Evolutionary conservation across 2,888 invertebrate species (phyloP).

Genomic region (Panzeria rudis): DNA sequence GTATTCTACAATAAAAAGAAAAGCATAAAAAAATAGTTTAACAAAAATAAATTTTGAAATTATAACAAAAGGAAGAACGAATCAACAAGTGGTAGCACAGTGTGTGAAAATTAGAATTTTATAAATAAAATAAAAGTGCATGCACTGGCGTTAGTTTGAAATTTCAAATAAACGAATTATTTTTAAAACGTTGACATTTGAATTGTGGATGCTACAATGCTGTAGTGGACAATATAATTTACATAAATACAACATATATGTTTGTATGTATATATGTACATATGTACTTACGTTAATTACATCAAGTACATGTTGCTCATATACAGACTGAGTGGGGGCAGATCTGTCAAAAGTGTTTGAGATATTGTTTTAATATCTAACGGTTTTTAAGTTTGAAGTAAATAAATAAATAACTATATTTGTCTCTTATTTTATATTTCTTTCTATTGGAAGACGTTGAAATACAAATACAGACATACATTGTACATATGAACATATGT

Average conservation of each 20-base stretch:
- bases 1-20: conserved; percentile 43
- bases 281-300: neutral
- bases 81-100: conserved; percentile 52
- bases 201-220: conserved; percentile 12
- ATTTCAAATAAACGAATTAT: conserved; percentile 37
- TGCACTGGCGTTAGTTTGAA: conserved; percentile 21
- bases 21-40: conserved; percentile 6
- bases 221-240: conserved; percentile 25
- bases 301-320: neutral
- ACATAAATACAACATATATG: neutral
- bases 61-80: conserved; percentile 22
- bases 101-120: conserved; percentile 25
- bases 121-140: conserved; percentile 21
- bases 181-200: conserved; percentile 69
- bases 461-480: conserved; percentile 7
- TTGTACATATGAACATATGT: neutral
- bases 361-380: conserved; percentile 19
- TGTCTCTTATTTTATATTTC: neutral
- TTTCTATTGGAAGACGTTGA: neutral
- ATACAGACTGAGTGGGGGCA: neutral
- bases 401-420: neutral
- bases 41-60: conserved; percentile 41
- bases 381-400: conserved; percentile 33
- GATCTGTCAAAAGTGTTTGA: conserved; percentile 16
- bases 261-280: neutral